A percentile compares a stretch with the other conserved stretches of the same genome.
phyloP scores from a whole-genome alignment of 2,888 invertebrate genomes.

The Graphium colonna region DNA sequence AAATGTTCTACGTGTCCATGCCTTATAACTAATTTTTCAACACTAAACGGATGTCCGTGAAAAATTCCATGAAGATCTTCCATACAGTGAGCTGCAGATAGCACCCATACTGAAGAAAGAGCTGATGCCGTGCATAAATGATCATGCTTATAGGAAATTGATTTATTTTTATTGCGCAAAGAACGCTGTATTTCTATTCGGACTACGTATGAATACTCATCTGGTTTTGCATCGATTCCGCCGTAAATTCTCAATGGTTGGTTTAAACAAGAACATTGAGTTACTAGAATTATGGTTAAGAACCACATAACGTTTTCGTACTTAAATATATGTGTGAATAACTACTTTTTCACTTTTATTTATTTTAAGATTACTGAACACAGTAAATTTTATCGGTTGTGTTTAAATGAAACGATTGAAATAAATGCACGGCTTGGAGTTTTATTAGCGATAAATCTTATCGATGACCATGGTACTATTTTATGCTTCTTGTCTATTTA shows the following conservation, averaged over 20 bases:
- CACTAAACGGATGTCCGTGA: background rate
- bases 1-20: conserved; percentile 1
- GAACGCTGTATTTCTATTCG: conserved; percentile 4
- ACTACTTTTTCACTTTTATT: too few species aligned
- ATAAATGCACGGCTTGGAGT: too few species aligned
- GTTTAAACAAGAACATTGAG: conserved; percentile 9
- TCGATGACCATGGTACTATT: too few species aligned
- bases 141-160: background rate
- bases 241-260: conserved; percentile 6
- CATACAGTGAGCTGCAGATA: conserved; percentile 9
- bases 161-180: background rate
- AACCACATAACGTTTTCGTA: conserved; percentile 2
- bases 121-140: conserved; percentile 4
- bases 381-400: too few species aligned
- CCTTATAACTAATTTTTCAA: conserved; percentile 4
- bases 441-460: too few species aligned
- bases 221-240: background rate
- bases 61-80: background rate
- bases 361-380: too few species aligned
- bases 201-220: conserved; percentile 8
- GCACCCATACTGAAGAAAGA: conserved; percentile 1
- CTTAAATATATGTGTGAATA: too few species aligned
- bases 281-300: background rate
- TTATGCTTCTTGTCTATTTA: too few species aligned
- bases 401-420: too few species aligned